Evolutionary conservation across 2,797 vertebrate genomes (phyloP), one percentile per base, ranked within the genome.

Genomic region (Eurystomus glaucurus): DNA sequence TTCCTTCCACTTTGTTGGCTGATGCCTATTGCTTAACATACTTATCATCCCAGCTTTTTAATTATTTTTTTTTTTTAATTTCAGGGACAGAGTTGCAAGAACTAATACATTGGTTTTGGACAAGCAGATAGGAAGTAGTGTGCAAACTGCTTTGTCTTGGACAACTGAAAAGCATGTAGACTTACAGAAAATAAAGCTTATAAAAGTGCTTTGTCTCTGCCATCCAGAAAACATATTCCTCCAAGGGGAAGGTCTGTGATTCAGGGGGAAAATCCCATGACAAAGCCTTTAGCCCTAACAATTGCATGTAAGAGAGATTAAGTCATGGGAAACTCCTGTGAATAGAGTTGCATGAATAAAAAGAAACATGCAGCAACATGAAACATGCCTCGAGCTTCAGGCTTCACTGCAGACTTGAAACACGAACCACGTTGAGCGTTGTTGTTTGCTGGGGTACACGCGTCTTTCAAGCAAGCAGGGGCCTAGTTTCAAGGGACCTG

Each of bases 361-460:
- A 85, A 88, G 85, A 54, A 97, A 96, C 97, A 97, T 96, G 95
- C 95, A 93, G 87, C 89, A 91, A 97, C 96, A 97, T 69, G 97
- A 95, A 97, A 95, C 89, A 95, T 4, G 10, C 37, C 62, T 72
- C 11, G 35, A 35, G 48, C 72, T 61, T 78, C 33, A 20, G 71
- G 26, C 71, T 85, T 83, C 75, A 23, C 65, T 0, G 7, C 0
- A 0, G 25, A 39, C 71, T 57, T 13, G 52, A 93, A 75, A 65
- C 16, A 29, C 3, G 0, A 61, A 25, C 71, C 3, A 1, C 0
- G 23, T 20, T 77, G n/a, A 19, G 71, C 10, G 13, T 6, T 65
- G 14, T 6, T 65, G 26, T 19, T 52, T 1, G 0, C 46, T 12
- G 77, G 9, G 9, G 14, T 33, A n/a, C 9, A 2, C 1, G 31